phyloP scores from a whole-genome alignment of 2,888 invertebrate species.

The Mesorhabditis belari region DNA sequence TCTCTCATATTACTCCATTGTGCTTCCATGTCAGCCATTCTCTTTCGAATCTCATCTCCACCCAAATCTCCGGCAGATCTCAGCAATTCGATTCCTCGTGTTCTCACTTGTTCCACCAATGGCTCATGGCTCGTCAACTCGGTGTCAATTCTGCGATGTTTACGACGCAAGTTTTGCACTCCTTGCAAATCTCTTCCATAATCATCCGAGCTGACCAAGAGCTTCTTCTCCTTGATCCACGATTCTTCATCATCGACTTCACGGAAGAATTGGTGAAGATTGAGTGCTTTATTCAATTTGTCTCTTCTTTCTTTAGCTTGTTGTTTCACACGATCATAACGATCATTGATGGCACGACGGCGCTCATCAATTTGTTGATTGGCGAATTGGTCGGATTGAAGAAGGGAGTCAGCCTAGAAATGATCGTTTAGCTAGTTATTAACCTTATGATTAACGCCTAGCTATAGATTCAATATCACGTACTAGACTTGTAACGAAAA shows the following conservation, averaged over 20 bases:
- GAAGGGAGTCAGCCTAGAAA: slow-evolving; percentile 91
- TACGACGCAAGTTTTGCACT: slow-evolving; percentile 94
- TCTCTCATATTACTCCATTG: slow-evolving; percentile 79
- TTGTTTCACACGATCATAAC: slow-evolving; percentile 71
- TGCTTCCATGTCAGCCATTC: slow-evolving; percentile 70
- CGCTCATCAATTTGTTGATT: slow-evolving; percentile 84
- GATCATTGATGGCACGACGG: slow-evolving; percentile 87
- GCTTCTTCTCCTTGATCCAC: slow-evolving; percentile 99
- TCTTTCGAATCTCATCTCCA: slow-evolving; percentile 44
- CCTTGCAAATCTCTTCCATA: slow-evolving; percentile 95
- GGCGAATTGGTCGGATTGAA: slow-evolving; percentile 94
- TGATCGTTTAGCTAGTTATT: slow-evolving; percentile 87
- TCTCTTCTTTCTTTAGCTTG: slow-evolving; percentile 85
- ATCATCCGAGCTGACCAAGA: slow-evolving; percentile 92
- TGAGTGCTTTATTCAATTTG: slow-evolving; percentile 87
- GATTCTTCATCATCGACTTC: slow-evolving; percentile 99
- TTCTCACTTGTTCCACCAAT: slow-evolving; percentile 54
- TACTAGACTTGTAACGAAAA: too few relatives aligned
- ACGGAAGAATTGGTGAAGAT: slow-evolving; percentile 96
- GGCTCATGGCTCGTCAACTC: slow-evolving; percentile 96
- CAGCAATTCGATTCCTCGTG: slow-evolving; percentile 39
- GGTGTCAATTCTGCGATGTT: slow-evolving; percentile 96
- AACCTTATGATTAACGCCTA: slow-evolving; percentile 52
- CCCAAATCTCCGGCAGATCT: slow-evolving; percentile 35
- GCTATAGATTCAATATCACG: too few relatives aligned